These are phyloP conservation scores for Zaprionus taronus DNA, from an alignment of 1,140 invertebrate species.

Conservation along the genomic window DNA sequence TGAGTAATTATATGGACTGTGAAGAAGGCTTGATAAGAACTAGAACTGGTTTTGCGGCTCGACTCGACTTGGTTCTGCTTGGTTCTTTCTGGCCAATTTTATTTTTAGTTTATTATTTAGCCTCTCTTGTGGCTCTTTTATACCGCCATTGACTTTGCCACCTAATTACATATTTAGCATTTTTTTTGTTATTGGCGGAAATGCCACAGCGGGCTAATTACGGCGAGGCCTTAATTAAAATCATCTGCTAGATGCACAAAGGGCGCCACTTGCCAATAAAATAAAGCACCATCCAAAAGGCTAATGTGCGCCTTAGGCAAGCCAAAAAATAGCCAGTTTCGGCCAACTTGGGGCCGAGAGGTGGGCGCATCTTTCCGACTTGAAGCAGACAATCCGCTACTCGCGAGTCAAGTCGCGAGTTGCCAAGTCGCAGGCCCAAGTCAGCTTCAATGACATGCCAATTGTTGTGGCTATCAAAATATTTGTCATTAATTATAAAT, in stretches of 20 bases:
- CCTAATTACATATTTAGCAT: slow-evolving; percentile 66
- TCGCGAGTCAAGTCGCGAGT: slow-evolving; percentile 36
- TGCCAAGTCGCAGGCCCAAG: slow-evolving; percentile 5
- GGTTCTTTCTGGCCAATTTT: slow-evolving; percentile 18
- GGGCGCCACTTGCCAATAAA: slow-evolving; percentile 47
- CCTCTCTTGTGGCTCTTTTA: slow-evolving; percentile 33
- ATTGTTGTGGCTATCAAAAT: slow-evolving; percentile 77
- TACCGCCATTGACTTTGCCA: slow-evolving; percentile 62
- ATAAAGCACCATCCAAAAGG: slow-evolving; percentile 36
- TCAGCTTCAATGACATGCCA: slow-evolving; percentile 71
- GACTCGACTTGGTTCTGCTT: slow-evolving; percentile 27
- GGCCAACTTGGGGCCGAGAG: slow-evolving; percentile 19
- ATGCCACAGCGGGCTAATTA: slow-evolving; percentile 68
- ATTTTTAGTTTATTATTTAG: slow-evolving; percentile 45
- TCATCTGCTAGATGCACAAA: slow-evolving; percentile 43
- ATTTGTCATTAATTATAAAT: slow-evolving; percentile 82
- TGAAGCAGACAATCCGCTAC: not conserved
- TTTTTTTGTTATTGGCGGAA: slow-evolving; percentile 53
- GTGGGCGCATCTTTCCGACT: not conserved
- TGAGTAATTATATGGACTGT: slow-evolving; percentile 76
- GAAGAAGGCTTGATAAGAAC: slow-evolving; percentile 79
- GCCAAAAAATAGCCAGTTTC: slow-evolving; percentile 3
- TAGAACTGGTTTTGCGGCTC: slow-evolving; percentile 67
- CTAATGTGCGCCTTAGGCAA: slow-evolving; percentile 44
- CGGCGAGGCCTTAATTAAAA: slow-evolving; percentile 49